Percentiles rank a stretch among this genome's conserved stretches.
Evolutionary conservation across 1,140 invertebrate genomes (phyloP).

Genomic region (Pteromalus puparum): DNA sequence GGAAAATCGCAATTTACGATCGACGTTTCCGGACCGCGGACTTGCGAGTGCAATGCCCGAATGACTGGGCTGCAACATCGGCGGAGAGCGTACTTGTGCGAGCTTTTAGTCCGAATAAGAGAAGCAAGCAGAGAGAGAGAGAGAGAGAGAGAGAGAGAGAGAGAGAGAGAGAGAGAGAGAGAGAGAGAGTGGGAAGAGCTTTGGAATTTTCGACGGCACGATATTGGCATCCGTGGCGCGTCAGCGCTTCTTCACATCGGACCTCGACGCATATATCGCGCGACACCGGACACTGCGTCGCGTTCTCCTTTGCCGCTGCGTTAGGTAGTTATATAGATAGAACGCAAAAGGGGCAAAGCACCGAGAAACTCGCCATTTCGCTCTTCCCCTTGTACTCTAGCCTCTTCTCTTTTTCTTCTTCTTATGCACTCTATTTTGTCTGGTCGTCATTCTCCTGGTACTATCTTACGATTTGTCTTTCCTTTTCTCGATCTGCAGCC

Average conservation of each 20-base stretch:
- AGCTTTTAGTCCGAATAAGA: no score
- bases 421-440: background rate
- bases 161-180: background rate
- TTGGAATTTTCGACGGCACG: constrained; percentile 16
- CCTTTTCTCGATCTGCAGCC: no score
- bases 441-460: no score
- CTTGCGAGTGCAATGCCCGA: constrained; percentile 37
- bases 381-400: background rate
- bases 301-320: background rate
- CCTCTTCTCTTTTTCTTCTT: background rate
- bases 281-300: background rate
- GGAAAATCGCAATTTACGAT: constrained; percentile 47
- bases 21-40: constrained; percentile 33
- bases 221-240: constrained; percentile 10
- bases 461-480: background rate
- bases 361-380: background rate
- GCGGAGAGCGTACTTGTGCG: no score
- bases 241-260: constrained; percentile 10
- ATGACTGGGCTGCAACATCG: constrained; percentile 7
- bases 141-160: background rate
- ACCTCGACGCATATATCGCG: background rate
- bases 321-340: background rate
- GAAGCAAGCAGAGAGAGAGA: no score
- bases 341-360: background rate
- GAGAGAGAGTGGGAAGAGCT: background rate